phyloP scores from a whole-genome alignment of 2,797 vertebrate genomes.

The Acipenser ruthenus region DNA sequence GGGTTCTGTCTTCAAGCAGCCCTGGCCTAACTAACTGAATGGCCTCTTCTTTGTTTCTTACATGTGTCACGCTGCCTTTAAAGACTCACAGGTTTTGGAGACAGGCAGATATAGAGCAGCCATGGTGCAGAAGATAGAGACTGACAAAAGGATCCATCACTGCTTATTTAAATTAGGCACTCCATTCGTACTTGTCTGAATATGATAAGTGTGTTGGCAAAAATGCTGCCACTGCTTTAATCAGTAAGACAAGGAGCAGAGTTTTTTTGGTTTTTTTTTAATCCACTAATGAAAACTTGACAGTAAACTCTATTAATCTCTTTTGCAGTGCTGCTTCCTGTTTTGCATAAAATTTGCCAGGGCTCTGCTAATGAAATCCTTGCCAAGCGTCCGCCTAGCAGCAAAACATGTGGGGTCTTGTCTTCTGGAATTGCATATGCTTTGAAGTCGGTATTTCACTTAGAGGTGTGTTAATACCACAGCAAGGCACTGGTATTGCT shows the following conservation, averaged over 20 bases:
- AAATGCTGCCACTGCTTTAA: slow-evolving; percentile 1
- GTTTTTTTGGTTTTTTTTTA: not conserved
- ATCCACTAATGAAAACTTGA: not conserved
- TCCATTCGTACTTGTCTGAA: not conserved
- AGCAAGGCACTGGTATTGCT: too few species aligned
- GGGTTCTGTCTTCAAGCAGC: too few species aligned
- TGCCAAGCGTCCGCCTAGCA: too few species aligned
- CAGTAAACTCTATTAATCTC: not conserved
- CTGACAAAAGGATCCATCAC: not conserved
- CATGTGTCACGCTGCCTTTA: too few species aligned
- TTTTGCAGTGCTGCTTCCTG: not conserved
- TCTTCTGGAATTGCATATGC: too few species aligned
- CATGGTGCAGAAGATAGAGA: not conserved
- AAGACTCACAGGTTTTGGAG: not conserved
- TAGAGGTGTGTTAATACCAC: too few species aligned
- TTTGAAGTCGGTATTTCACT: too few species aligned
- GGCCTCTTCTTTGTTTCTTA: too few species aligned
- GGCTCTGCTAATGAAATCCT: too few species aligned
- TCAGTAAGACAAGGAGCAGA: not conserved
- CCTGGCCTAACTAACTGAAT: too few species aligned
- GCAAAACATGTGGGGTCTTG: too few species aligned
- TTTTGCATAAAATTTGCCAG: not conserved
- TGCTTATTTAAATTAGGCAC: slow-evolving; percentile 6
- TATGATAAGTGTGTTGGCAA: slow-evolving; percentile 5
- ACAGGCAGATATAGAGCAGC: not conserved